These are phyloP conservation scores for Nesogale talazaci DNA, from an alignment of 2,113 vertebrate genomes.

Conservation along the genomic window DNA sequence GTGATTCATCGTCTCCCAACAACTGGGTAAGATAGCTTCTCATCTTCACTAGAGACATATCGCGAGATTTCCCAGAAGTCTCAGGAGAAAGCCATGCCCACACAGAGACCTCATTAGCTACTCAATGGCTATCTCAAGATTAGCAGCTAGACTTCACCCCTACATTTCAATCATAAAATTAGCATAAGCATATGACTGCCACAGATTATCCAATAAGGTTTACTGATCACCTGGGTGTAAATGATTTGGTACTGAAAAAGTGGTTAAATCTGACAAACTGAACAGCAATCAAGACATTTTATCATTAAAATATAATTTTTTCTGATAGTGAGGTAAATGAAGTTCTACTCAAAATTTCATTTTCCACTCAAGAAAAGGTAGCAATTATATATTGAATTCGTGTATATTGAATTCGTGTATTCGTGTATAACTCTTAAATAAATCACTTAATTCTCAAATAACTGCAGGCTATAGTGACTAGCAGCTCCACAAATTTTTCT, in stretches of 20 bases:
- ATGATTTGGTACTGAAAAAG: neutral
- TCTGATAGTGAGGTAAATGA: neutral
- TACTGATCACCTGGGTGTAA: neutral
- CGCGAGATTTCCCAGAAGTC: no score
- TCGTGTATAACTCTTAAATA: no score
- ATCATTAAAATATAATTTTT: conserved; percentile 10
- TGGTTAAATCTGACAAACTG: neutral
- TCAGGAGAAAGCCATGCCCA: no score
- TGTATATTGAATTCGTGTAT: neutral
- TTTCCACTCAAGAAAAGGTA: neutral
- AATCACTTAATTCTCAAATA: neutral
- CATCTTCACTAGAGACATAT: no score
- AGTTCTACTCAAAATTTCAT: neutral
- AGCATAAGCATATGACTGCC: no score
- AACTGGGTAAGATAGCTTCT: no score
- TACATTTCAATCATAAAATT: no score
- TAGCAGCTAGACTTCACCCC: no score
- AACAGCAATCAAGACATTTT: neutral
- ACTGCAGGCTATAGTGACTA: neutral
- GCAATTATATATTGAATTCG: neutral
- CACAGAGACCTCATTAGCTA: no score
- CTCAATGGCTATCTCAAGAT: no score
- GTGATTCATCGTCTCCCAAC: no score
- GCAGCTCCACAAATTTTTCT: neutral
- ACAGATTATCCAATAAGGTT: neutral